Percentiles rank a stretch among this genome's conserved stretches.
Evolutionary conservation across 1,140 invertebrate species (phyloP).

Genomic region (Brachionus manjavacas): DNA sequence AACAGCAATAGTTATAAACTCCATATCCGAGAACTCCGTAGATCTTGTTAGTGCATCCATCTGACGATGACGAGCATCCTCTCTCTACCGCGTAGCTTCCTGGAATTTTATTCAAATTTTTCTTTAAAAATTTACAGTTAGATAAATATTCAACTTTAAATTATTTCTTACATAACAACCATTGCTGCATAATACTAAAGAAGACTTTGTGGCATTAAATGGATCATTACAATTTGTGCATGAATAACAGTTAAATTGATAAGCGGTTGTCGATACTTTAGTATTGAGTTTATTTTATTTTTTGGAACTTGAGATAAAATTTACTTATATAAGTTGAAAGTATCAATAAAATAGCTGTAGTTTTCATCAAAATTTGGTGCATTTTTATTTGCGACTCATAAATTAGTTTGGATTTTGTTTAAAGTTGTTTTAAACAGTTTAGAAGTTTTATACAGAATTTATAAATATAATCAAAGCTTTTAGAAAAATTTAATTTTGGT

Average conservation of each 20-base stretch:
- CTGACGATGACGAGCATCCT: constrained; percentile 8
- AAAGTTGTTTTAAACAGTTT: not conserved
- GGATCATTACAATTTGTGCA: constrained; percentile 40
- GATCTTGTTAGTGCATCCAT: constrained; percentile 22
- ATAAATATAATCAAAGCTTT: not conserved
- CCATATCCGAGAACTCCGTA: constrained; percentile 16
- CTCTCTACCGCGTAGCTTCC: constrained; percentile 2
- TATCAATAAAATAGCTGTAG: not conserved
- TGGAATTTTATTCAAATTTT: constrained; percentile 20
- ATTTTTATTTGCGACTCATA: not conserved
- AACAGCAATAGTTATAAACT: constrained; percentile 41
- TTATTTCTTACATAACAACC: constrained; percentile 30
- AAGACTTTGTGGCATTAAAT: constrained; percentile 3
- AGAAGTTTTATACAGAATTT: not conserved
- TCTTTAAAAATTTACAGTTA: not conserved
- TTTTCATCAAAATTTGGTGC: not conserved
- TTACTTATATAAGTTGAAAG: not conserved
- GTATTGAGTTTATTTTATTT: not conserved
- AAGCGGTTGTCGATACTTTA: not conserved
- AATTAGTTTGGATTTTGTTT: not conserved
- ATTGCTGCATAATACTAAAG: constrained; percentile 10
- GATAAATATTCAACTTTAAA: no score
- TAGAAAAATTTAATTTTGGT: not conserved
- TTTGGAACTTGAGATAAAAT: not conserved
- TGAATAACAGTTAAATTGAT: constrained; percentile 39